Base-by-base conservation (phyloP, 2,888 invertebrate species). In the Xylota sylvarum region DNA sequence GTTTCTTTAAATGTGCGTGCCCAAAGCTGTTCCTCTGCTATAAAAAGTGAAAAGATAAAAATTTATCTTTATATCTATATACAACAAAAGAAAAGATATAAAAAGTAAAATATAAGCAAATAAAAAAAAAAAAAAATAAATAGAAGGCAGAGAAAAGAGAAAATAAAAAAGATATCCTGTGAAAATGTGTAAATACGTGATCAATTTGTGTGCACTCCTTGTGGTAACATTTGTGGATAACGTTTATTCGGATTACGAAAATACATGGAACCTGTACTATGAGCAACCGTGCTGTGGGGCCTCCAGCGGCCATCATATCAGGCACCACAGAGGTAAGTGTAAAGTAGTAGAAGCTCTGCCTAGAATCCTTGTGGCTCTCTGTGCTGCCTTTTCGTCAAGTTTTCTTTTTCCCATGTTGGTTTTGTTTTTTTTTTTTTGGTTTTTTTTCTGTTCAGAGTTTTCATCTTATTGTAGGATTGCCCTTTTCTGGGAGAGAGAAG, bases 241-340 rank as follows among this genome's bases (percentile, higher is more conserved):
- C 89, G 92, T 90, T 88, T 89, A 90, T 87, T 91, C 92, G 90
- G 93, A 95, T 90, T 93, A 94, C 92, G 95, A 95, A 91, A 95
- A 94, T 92, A 95, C 95, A 81, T 95, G 95, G 93, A 95, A 95
- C 91, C 94, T 95, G 92, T 96, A 96, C 92, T 96, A 95, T 91
- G 96, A 96, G 91, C 96, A 96, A 90, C 96, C 96, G 17, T 96
- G 96, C 92, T 96, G 96, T 93, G 93, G 93, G 88, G 94, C 94
- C 88, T 89, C 88, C 89, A 93, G 92, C 89, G 94, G 93, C 88
- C 95, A 95, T 92, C 95, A 95, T 89, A 94, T 95, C 90, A 93
- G 96, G 90, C 96, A 96, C 92, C 95, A 96, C 91, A 94, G 95
- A 95, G 96, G 96, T 96, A 93, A 94, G 94, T 89, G 65, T 60